Percentiles rank a stretch among this genome's conserved stretches.
These are phyloP conservation scores for Pseudorhombus dupliciocellatus DNA, from an alignment of 2,113 vertebrate species.

Conservation along the genomic window DNA sequence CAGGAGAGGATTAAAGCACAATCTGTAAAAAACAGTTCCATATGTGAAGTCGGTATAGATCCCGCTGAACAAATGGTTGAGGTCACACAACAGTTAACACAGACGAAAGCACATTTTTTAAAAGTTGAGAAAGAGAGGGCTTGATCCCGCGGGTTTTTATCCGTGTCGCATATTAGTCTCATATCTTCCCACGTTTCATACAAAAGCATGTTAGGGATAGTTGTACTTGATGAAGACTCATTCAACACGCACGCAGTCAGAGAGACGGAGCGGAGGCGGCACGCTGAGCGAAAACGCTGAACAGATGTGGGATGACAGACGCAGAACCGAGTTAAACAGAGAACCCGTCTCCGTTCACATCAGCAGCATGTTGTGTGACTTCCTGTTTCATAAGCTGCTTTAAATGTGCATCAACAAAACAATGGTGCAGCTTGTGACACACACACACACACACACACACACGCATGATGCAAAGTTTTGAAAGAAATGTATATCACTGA, in stretches of 20 bases:
- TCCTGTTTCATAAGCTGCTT: slow-evolving; percentile 14
- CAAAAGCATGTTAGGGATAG: background rate
- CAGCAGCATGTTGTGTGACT: slow-evolving; percentile 8
- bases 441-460: background rate
- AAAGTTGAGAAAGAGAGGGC: background rate
- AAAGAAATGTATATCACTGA: background rate
- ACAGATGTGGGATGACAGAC: slow-evolving; percentile 35
- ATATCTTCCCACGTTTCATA: background rate
- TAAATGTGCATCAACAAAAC: slow-evolving; percentile 22
- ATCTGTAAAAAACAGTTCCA: background rate
- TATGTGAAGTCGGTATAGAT: background rate
- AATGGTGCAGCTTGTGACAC: background rate
- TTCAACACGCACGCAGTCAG: background rate
- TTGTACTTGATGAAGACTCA: background rate
- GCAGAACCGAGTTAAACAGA: slow-evolving; percentile 33
- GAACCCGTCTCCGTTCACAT: background rate
- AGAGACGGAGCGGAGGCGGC: slow-evolving; percentile 5
- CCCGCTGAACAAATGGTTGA: background rate
- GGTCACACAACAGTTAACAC: background rate
- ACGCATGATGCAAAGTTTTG: background rate
- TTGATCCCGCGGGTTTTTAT: too few relatives aligned
- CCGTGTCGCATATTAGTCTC: background rate
- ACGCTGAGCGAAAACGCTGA: slow-evolving; percentile 3
- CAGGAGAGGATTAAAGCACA: background rate
- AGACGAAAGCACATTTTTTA: background rate